Evolutionary conservation across 92 coral and sea anemone genomes (phyloP).

Genomic region (Zoanthus sansibaricus): DNA sequence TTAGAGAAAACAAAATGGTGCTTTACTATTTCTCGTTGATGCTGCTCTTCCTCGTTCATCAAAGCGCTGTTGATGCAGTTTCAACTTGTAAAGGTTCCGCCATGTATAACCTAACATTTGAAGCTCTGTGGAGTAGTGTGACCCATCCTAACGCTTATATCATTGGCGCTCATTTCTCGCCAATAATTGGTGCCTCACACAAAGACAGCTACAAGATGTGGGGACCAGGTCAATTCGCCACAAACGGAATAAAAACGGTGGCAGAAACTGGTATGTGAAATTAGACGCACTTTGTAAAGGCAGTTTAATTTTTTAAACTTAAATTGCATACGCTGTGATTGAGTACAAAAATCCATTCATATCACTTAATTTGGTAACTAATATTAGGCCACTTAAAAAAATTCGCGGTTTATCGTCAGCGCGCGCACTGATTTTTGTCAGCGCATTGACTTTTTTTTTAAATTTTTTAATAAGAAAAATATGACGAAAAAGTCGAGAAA

Average conservation of each 20-base stretch:
- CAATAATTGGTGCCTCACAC: constrained; percentile 69
- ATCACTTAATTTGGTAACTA: no score
- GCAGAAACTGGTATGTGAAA: constrained; percentile 68
- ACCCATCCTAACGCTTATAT: constrained; percentile 50
- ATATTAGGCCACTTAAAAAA: no score
- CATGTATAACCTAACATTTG: constrained; percentile 53
- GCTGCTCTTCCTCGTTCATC: not conserved
- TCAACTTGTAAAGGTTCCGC: constrained; percentile 56
- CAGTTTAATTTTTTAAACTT: no score
- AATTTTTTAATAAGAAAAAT: no score
- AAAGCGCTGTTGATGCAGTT: not conserved
- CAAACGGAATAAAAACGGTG: constrained; percentile 59
- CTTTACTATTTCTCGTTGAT: not conserved
- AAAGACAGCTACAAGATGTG: constrained; percentile 60
- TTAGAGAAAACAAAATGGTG: not conserved
- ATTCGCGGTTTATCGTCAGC: no score
- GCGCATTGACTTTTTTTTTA: no score
- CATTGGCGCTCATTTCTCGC: constrained; percentile 53
- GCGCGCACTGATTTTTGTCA: no score
- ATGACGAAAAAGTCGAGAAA: no score
- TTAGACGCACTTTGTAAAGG: no score
- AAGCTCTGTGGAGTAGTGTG: constrained; percentile 56
- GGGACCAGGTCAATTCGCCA: constrained; percentile 56
- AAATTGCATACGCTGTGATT: no score
- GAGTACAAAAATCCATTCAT: no score